Evolutionary conservation across 1,140 invertebrate species (phyloP).

Genomic region (Pogonus chalceus): DNA sequence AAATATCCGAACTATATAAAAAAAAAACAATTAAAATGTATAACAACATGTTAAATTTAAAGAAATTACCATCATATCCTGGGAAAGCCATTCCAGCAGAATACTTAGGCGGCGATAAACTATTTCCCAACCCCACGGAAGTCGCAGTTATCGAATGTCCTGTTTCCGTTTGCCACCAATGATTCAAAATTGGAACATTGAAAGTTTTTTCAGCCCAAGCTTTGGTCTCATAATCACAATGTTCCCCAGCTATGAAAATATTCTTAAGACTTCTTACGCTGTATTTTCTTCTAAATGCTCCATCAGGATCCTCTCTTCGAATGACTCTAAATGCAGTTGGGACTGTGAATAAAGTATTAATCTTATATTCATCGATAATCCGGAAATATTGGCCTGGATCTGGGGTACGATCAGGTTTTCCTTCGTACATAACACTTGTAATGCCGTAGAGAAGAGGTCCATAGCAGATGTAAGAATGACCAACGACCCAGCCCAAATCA

Average conservation of each 20-base stretch:
- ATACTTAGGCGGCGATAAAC: slow-evolving; percentile 49
- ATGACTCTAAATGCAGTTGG: slow-evolving; percentile 83
- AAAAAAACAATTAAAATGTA: slow-evolving; percentile 9
- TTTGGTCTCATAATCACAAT: slow-evolving; percentile 86
- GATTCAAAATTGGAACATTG: slow-evolving; percentile 76
- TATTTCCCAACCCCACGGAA: slow-evolving; percentile 65
- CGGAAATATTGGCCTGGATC: slow-evolving; percentile 86
- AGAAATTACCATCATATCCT: slow-evolving; percentile 66
- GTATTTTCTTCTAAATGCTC: slow-evolving; percentile 55
- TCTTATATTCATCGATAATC: slow-evolving; percentile 76
- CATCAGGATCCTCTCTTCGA: slow-evolving; percentile 61
- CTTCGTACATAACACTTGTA: slow-evolving; percentile 86
- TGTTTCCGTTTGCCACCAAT: slow-evolving; percentile 96
- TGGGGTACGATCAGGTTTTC: slow-evolving; percentile 87
- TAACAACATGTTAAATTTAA: not conserved
- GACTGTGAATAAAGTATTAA: slow-evolving; percentile 77
- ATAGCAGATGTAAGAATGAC: slow-evolving; percentile 90
- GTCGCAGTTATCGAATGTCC: slow-evolving; percentile 80
- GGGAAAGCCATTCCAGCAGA: slow-evolving; percentile 66
- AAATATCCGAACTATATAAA: slow-evolving; percentile 58
- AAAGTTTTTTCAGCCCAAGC: slow-evolving; percentile 73
- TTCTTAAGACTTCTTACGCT: slow-evolving; percentile 61
- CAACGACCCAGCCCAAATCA: slow-evolving; percentile 86
- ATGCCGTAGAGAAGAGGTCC: slow-evolving; percentile 71
- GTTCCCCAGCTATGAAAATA: slow-evolving; percentile 86